Percentiles rank a stretch among this genome's conserved stretches.
Conservation (phyloP, 2,797 vertebrate species). For the Sus cebifrons region DNA sequence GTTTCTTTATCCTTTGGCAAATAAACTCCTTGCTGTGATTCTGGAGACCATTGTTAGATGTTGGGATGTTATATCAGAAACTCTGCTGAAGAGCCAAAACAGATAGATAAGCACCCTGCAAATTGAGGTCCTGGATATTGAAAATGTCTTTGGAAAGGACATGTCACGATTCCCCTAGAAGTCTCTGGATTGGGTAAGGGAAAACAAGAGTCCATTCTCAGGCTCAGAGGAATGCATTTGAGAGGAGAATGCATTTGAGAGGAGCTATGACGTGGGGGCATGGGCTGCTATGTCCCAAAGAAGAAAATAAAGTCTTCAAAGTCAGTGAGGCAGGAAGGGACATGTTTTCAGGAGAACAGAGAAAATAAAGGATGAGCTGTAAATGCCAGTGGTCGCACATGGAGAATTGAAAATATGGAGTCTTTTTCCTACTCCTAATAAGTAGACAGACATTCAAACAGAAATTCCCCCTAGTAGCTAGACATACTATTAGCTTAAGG, state of each 20-base stretch:
- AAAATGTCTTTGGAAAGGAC: not conserved
- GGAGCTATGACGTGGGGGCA: not conserved
- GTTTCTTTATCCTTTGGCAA: slow-evolving; percentile 48
- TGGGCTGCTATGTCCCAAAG: not conserved
- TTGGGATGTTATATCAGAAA: not conserved
- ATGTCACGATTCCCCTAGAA: not conserved
- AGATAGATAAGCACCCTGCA: not conserved
- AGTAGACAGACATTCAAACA: not conserved
- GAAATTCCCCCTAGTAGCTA: not conserved
- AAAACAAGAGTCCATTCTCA: not conserved
- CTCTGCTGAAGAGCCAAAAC: slow-evolving; percentile 9
- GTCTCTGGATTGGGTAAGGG: not conserved
- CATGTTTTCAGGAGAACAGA: slow-evolving; percentile 9
- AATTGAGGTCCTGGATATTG: not conserved
- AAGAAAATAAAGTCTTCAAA: slow-evolving; percentile 50
- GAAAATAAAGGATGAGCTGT: slow-evolving; percentile 3
- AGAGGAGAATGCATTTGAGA: not conserved
- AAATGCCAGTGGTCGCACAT: slow-evolving; percentile 23
- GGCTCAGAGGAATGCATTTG: not conserved
- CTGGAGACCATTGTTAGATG: slow-evolving; percentile 30
- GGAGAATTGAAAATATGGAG: not conserved
- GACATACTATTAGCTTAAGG: slow-evolving; percentile 3
- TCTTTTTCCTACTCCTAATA: slow-evolving; percentile 18
- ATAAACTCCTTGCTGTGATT: slow-evolving; percentile 55
- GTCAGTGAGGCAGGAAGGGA: not conserved